phyloP scores from a whole-genome alignment of 2,888 invertebrate species.

The Spilosoma lubricipeda region DNA sequence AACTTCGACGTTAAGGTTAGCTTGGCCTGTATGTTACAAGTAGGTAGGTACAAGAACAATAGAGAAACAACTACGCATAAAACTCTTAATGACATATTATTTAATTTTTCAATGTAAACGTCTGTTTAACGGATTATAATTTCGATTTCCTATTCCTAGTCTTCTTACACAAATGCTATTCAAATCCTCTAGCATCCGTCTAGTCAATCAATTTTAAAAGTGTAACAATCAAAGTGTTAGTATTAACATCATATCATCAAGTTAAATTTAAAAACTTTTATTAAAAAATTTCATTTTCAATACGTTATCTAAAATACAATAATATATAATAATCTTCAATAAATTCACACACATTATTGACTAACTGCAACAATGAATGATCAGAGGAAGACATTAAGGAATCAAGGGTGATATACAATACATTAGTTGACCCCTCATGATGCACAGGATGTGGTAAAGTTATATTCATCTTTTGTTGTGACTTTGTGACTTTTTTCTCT shows the following conservation, averaged over 20 bases:
- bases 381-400: constrained; percentile 12
- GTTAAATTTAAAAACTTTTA: background rate
- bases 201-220: no score
- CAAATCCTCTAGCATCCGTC: no score
- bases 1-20: background rate
- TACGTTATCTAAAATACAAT: background rate
- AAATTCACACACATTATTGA: constrained; percentile 5
- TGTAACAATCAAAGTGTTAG: no score
- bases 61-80: no score
- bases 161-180: no score
- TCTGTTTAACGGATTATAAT: background rate
- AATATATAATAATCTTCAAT: background rate
- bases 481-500: background rate
- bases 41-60: background rate
- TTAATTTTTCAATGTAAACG: background rate
- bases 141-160: background rate
- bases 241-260: no score
- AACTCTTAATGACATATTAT: background rate
- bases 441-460: constrained; percentile 17
- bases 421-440: constrained; percentile 19
- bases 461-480: constrained; percentile 15
- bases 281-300: background rate
- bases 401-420: constrained; percentile 19
- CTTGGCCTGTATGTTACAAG: background rate
- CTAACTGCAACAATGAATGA: background rate